A percentile compares a stretch with the other conserved stretches of the same genome.
phyloP scores from a whole-genome alignment of 30 jellyfish, hydroid and myxozoan species.

The Hydractinia symbiolongicarpus region DNA sequence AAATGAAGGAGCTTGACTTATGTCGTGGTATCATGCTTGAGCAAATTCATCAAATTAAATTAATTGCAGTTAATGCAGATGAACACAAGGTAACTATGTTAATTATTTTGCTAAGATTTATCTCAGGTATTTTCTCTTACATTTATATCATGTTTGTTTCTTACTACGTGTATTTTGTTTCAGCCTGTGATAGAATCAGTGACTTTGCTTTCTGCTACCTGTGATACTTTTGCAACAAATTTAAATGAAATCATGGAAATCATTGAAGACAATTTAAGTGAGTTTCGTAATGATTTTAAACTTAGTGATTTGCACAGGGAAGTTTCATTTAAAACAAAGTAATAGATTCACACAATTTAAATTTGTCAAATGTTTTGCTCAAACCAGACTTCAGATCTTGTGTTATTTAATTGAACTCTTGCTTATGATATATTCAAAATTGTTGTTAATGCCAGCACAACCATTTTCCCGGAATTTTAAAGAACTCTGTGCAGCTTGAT shows the following conservation, averaged over 20 bases:
- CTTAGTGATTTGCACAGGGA: too few relatives aligned
- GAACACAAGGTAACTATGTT: slow-evolving; percentile 32
- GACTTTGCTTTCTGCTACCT: slow-evolving; percentile 79
- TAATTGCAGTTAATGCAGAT: slow-evolving; percentile 38
- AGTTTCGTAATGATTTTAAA: not conserved
- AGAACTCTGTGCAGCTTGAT: too few relatives aligned
- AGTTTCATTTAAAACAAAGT: too few relatives aligned
- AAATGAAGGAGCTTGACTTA: slow-evolving; percentile 75
- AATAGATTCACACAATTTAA: too few relatives aligned
- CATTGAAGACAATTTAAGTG: slow-evolving; percentile 77
- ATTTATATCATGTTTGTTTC: not conserved
- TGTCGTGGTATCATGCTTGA: slow-evolving; percentile 73
- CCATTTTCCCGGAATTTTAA: too few relatives aligned
- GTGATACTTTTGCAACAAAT: slow-evolving; percentile 76
- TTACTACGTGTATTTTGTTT: not conserved
- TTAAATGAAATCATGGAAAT: slow-evolving; percentile 87
- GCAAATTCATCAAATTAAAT: slow-evolving; percentile 66
- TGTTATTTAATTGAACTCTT: not conserved
- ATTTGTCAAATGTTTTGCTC: too few relatives aligned
- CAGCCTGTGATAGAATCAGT: slow-evolving; percentile 77
- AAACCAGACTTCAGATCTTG: too few relatives aligned
- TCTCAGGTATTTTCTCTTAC: not conserved
- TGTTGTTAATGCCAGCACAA: too few relatives aligned
- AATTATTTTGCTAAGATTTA: too few relatives aligned
- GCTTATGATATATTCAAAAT: too few relatives aligned